Evolutionary conservation across 2,113 vertebrate genomes (phyloP).

Genomic region (Phasianus colchicus): DNA sequence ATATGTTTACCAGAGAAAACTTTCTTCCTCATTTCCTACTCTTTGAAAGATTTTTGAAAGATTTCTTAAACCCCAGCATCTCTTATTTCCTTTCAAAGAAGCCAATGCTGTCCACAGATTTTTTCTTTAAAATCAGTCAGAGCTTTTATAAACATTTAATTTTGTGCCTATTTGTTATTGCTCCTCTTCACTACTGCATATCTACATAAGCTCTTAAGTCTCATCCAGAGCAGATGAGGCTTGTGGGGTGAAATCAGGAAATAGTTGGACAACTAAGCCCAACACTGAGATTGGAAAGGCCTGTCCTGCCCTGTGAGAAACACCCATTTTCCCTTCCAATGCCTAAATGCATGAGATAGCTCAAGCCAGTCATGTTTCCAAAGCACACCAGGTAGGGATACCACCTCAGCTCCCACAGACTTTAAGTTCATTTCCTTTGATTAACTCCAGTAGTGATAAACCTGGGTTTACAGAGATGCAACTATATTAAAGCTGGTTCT

Average conservation of each 20-base stretch:
- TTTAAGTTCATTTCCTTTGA: background rate
- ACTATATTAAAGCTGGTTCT: background rate
- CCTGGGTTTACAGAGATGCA: background rate
- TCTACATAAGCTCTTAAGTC: background rate
- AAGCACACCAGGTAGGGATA: fast-evolving
- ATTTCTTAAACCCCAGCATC: background rate
- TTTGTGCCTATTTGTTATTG: background rate
- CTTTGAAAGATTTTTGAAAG: background rate
- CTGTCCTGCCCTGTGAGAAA: fast-evolving
- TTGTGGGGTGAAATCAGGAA: background rate
- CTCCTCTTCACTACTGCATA: background rate
- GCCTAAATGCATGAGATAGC: background rate
- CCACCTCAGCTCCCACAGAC: background rate
- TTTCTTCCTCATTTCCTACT: background rate
- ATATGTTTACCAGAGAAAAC: background rate
- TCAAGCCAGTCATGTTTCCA: background rate
- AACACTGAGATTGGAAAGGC: background rate
- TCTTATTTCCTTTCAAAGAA: background rate
- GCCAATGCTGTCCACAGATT: background rate
- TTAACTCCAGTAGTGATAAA: background rate
- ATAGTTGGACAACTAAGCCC: background rate
- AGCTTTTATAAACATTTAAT: background rate
- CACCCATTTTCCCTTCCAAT: background rate
- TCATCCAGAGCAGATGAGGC: background rate
- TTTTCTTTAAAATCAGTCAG: background rate